Conservation (phyloP, 1,140 invertebrate species). For the Lordiphosa mommai region DNA sequence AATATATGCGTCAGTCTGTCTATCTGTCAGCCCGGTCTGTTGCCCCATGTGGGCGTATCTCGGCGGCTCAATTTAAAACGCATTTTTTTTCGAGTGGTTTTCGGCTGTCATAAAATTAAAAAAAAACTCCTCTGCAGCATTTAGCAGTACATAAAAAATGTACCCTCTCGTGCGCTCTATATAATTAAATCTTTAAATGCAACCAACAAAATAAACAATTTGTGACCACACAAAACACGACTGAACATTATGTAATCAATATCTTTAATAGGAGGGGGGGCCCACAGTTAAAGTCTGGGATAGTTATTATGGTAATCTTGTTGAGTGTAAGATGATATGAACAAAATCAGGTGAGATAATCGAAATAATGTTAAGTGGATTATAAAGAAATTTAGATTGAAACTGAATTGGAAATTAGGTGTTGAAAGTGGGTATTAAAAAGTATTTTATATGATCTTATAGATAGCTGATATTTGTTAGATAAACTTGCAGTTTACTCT, state of each 20-base stretch:
- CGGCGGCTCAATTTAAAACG: constrained; percentile 23
- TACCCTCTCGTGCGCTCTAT: not conserved
- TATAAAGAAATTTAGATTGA: too few species aligned
- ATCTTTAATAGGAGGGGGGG: constrained; percentile 3
- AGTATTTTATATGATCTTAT: too few species aligned
- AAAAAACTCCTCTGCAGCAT: constrained; percentile 57
- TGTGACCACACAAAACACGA: constrained; percentile 23
- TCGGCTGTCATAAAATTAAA: constrained; percentile 18
- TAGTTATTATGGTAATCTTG: constrained; percentile 7
- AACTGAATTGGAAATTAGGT: too few species aligned
- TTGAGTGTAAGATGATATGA: constrained; percentile 23
- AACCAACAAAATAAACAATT: constrained; percentile 4
- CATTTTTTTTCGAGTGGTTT: constrained; percentile 27
- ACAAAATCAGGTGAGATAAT: constrained; percentile 6
- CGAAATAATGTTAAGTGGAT: not conserved
- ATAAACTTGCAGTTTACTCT: too few species aligned
- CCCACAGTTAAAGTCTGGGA: not conserved
- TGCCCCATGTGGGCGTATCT: constrained; percentile 25
- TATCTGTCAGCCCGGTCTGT: constrained; percentile 1
- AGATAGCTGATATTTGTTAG: too few species aligned
- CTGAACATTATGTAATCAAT: constrained; percentile 23
- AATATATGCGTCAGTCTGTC: constrained; percentile 6
- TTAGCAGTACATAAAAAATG: constrained; percentile 55
- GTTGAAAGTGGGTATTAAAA: not conserved
- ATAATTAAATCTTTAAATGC: constrained; percentile 36